A percentile compares a stretch with the other conserved stretches of the same genome.
phyloP scores from a whole-genome alignment of 2,113 vertebrate species.

The Spea multiplicata region DNA sequence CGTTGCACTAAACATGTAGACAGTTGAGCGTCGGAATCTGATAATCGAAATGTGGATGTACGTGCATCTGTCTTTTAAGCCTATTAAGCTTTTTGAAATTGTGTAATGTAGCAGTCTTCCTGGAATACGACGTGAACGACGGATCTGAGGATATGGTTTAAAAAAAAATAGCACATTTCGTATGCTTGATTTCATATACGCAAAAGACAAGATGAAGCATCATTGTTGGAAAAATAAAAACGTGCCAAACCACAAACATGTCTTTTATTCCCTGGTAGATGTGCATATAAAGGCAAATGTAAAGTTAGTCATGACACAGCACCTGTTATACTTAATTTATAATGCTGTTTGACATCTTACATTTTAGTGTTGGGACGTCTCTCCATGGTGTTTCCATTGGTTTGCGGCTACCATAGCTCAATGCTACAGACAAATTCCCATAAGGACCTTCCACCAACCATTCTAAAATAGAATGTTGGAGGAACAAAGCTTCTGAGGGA shows the following conservation, averaged over 20 bases:
- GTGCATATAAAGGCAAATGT: not conserved
- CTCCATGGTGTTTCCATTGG: too few relatives aligned
- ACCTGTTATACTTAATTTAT: not conserved
- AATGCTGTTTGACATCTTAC: not conserved
- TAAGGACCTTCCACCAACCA: too few relatives aligned
- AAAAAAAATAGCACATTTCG: slow-evolving; percentile 46
- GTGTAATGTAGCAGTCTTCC: slow-evolving; percentile 20
- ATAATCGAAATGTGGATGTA: not conserved
- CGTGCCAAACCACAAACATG: slow-evolving; percentile 35
- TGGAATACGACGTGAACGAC: slow-evolving; percentile 44
- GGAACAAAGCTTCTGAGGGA: too few relatives aligned
- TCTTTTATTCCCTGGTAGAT: slow-evolving; percentile 5
- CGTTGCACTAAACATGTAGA: not conserved
- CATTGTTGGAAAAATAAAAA: not conserved
- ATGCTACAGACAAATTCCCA: too few relatives aligned
- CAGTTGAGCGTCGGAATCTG: not conserved
- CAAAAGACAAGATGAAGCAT: slow-evolving; percentile 39
- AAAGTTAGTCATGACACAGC: not conserved
- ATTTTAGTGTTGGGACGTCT: too few relatives aligned
- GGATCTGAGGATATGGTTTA: slow-evolving; percentile 20
- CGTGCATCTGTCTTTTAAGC: slow-evolving; percentile 31
- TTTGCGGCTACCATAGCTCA: too few relatives aligned
- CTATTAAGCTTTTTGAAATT: slow-evolving; percentile 24
- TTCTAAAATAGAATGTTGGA: too few relatives aligned
- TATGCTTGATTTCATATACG: slow-evolving; percentile 53